phyloP scores from a whole-genome alignment of 92 coral and sea anemone genomes.

The Ricordea florida region DNA sequence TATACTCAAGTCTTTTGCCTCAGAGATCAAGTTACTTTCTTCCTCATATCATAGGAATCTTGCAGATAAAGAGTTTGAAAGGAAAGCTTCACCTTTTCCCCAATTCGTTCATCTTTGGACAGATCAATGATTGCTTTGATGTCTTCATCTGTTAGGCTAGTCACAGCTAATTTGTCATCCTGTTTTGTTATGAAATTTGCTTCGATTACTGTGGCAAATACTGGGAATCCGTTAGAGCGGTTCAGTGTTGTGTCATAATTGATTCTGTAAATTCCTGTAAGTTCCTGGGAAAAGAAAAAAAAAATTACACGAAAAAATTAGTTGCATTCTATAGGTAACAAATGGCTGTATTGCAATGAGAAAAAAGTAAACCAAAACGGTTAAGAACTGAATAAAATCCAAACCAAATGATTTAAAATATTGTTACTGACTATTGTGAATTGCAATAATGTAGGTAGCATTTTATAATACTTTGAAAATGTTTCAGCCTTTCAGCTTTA shows the following conservation, averaged over 20 bases:
- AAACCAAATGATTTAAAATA: too few species aligned
- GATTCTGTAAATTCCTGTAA: slow-evolving; percentile 96
- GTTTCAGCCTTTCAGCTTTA: too few species aligned
- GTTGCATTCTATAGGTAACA: background rate
- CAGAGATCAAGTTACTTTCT: background rate
- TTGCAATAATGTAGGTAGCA: too few species aligned
- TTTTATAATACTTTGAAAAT: too few species aligned
- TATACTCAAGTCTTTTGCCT: background rate
- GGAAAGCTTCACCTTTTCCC: slow-evolving; percentile 75
- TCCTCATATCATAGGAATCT: background rate
- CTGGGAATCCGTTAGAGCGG: slow-evolving; percentile 98
- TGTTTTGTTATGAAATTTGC: slow-evolving; percentile 96
- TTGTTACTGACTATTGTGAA: too few species aligned
- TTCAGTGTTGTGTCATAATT: slow-evolving; percentile 90
- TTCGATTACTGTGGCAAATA: slow-evolving; percentile 96
- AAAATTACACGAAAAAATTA: background rate
- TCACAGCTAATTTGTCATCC: slow-evolving; percentile 99
- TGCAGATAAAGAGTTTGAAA: background rate
- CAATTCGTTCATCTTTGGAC: slow-evolving; percentile 93
- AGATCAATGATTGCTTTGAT: slow-evolving; percentile 84
- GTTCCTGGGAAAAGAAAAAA: slow-evolving; percentile 54
- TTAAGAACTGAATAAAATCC: too few species aligned
- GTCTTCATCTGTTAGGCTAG: slow-evolving; percentile 96
- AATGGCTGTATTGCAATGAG: background rate
- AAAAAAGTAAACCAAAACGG: background rate